Percentiles rank a stretch among this genome's conserved stretches.
phyloP scores from a whole-genome alignment of 2,797 vertebrate species.

The Acrocephalus scirpaceus region DNA sequence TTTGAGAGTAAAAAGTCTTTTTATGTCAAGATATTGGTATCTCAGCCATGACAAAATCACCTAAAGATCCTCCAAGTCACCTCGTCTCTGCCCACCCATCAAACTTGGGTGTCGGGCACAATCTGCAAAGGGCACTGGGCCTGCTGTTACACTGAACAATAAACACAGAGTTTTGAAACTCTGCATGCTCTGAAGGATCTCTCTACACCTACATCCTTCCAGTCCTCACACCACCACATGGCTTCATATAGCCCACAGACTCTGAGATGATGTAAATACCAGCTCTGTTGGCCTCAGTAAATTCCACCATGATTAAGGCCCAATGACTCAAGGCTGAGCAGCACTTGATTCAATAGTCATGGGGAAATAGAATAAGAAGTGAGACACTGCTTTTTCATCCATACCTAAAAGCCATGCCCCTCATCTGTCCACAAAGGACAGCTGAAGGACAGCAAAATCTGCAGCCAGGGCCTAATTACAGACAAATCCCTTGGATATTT shows the following conservation, averaged over 20 bases:
- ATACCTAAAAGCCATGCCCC: background rate
- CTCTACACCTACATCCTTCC: background rate
- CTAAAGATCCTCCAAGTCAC: background rate
- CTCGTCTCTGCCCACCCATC: background rate
- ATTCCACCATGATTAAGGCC: background rate
- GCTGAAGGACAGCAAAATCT: constrained; percentile 4
- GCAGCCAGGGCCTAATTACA: background rate
- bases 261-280: background rate
- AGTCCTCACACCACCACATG: background rate
- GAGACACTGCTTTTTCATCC: background rate
- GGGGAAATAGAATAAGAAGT: background rate
- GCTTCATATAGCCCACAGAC: background rate
- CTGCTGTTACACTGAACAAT: background rate
- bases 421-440: background rate
- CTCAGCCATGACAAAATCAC: background rate
- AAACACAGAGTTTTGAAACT: background rate
- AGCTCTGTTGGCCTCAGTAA: background rate
- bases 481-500: background rate
- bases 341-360: background rate
- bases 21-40: background rate
- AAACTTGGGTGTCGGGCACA: background rate
- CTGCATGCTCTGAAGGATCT: background rate
- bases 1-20: background rate
- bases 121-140: background rate
- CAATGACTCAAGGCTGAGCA: constrained; percentile 27